Percentiles rank a stretch among this genome's conserved stretches.
phyloP scores from a whole-genome alignment of 2,797 vertebrate species.

The Phrynocephalus guinanensis region DNA sequence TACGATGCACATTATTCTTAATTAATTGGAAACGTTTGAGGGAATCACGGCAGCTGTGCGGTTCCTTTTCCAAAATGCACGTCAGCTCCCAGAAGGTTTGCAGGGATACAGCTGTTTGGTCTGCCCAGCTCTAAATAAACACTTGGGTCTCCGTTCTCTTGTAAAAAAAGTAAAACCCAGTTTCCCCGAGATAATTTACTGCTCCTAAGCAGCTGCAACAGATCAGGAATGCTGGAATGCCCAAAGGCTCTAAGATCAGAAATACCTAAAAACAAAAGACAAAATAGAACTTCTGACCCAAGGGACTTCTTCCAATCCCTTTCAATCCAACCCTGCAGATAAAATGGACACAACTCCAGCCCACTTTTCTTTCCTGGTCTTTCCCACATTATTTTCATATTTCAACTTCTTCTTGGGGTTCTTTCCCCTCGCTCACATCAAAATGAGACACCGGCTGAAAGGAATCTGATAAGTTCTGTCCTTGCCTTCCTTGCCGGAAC shows the following conservation, averaged over 20 bases:
- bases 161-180: constrained; percentile 32
- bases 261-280: constrained; percentile 22
- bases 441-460: background rate
- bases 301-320: rapidly evolving
- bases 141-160: constrained; percentile 64
- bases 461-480: background rate
- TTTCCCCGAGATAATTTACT: constrained; percentile 56
- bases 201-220: constrained; percentile 52
- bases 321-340: background rate
- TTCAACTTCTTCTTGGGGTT: background rate
- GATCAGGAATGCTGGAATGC: constrained; percentile 5
- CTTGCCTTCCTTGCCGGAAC: background rate
- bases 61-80: background rate
- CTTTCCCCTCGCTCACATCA: rapidly evolving
- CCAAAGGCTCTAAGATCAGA: constrained; percentile 38
- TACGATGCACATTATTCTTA: background rate
- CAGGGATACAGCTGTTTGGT: rapidly evolving
- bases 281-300: background rate
- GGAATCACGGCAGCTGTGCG: background rate
- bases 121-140: constrained; percentile 54
- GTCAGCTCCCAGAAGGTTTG: constrained; percentile 31
- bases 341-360: background rate
- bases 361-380: background rate
- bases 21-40: background rate
- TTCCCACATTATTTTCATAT: background rate